These are phyloP conservation scores for Apus apus DNA, from an alignment of 2,113 vertebrate genomes.

Conservation along the genomic window DNA sequence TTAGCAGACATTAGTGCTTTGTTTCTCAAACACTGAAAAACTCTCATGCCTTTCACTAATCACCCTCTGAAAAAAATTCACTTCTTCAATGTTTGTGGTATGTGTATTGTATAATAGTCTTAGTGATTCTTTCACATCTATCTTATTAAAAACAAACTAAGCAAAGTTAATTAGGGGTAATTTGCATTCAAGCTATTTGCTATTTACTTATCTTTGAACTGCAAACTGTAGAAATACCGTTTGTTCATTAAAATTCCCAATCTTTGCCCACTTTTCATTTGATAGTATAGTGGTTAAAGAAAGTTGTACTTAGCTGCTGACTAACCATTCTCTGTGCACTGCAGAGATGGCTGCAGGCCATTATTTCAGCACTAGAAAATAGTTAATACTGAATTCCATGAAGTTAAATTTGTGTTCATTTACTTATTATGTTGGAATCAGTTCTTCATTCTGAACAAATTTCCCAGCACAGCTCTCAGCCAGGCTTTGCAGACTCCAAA, in stretches of 20 bases:
- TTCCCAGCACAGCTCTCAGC: slow-evolving; percentile 17
- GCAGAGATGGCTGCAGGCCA: slow-evolving; percentile 48
- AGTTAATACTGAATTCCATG: slow-evolving; percentile 58
- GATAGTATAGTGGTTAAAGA: slow-evolving; percentile 51
- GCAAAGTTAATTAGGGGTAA: slow-evolving; percentile 63
- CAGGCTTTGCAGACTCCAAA: not conserved
- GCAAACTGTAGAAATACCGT: slow-evolving; percentile 62
- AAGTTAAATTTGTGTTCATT: slow-evolving; percentile 55
- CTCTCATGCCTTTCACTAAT: not conserved
- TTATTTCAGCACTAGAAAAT: slow-evolving; percentile 54
- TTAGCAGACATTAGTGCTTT: not conserved
- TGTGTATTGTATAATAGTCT: slow-evolving; percentile 14
- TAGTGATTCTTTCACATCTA: slow-evolving; percentile 56
- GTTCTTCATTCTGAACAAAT: slow-evolving; percentile 1
- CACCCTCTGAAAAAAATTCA: not conserved
- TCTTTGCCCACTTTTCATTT: slow-evolving; percentile 65
- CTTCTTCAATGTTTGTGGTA: slow-evolving; percentile 27
- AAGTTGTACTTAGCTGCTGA: slow-evolving; percentile 56
- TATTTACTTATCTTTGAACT: slow-evolving; percentile 73
- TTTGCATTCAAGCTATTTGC: slow-evolving; percentile 66
- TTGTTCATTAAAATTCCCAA: slow-evolving; percentile 69
- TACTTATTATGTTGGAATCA: slow-evolving; percentile 37
- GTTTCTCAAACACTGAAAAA: not conserved
- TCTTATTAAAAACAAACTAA: slow-evolving; percentile 59
- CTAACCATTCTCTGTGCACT: slow-evolving; percentile 56